Evolutionary conservation across 2,113 vertebrate genomes (phyloP).

Genomic region (Nerophis ophidion): DNA sequence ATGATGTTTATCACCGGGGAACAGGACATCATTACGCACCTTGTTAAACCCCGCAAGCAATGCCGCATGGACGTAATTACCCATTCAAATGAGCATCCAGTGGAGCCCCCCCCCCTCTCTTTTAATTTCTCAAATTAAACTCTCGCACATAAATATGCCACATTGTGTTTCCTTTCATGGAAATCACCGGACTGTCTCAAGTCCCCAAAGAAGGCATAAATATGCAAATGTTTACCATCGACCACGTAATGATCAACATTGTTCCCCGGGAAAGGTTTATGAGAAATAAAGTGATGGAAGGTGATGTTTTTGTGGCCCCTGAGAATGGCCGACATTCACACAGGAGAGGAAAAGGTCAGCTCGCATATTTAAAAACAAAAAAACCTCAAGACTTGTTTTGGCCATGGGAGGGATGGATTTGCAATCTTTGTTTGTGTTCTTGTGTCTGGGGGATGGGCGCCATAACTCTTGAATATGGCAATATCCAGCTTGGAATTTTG

Average conservation of each 20-base stretch:
- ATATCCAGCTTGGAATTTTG: too few relatives aligned
- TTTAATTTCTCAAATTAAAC: conserved; percentile 48
- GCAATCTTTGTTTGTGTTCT: conserved; percentile 16
- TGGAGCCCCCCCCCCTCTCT: conserved; percentile 17
- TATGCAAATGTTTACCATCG: conserved; percentile 12
- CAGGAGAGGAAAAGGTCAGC: conserved; percentile 63
- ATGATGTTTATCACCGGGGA: conserved; percentile 57
- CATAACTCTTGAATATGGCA: conserved; percentile 18
- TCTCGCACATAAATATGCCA: conserved; percentile 43
- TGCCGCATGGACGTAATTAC: conserved; percentile 52
- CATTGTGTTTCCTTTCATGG: conserved; percentile 38
- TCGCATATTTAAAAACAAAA: conserved; percentile 59
- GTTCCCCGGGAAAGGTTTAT: conserved; percentile 5
- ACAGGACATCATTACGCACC: conserved; percentile 64
- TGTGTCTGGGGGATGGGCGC: conserved; percentile 15
- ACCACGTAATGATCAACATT: conserved; percentile 6
- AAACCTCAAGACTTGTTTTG: conserved; percentile 40
- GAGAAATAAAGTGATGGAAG: conserved; percentile 56
- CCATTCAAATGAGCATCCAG: conserved; percentile 64
- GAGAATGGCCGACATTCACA: conserved; percentile 62
- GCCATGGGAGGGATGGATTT: conserved; percentile 44
- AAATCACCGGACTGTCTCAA: conserved; percentile 27
- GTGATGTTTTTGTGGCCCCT: conserved; percentile 24
- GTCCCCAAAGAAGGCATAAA: conserved; percentile 3
- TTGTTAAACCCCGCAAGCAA: conserved; percentile 64